Conservation (phyloP, 2,797 vertebrate genomes). For the Simalia tracyae region DNA sequence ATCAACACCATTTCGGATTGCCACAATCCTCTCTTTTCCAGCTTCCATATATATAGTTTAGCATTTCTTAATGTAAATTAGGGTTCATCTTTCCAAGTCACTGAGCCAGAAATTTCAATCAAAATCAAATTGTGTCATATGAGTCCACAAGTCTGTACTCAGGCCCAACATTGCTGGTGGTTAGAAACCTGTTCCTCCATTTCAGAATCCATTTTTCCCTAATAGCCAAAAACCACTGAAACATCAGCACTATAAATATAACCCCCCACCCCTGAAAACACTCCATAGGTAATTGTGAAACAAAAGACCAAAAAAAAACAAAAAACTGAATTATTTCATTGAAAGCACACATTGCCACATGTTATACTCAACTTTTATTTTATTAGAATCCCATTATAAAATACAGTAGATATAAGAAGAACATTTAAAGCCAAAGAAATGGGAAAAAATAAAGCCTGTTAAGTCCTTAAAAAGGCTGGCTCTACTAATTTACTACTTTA, state of each 20-base stretch:
- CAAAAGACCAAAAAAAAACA: background rate
- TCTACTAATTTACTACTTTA: background rate
- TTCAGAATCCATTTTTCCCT: background rate
- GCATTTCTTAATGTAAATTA: background rate
- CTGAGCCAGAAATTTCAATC: background rate
- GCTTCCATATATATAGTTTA: slow-evolving; percentile 3
- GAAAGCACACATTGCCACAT: background rate
- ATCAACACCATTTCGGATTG: slow-evolving; percentile 29
- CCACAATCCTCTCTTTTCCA: slow-evolving; percentile 13
- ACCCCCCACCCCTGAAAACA: background rate
- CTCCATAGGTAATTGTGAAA: background rate
- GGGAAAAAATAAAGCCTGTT: background rate
- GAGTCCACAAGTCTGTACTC: background rate
- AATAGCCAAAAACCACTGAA: background rate
- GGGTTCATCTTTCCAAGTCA: background rate
- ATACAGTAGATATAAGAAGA: background rate
- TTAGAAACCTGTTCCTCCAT: background rate
- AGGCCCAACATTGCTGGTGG: background rate
- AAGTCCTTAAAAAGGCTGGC: background rate
- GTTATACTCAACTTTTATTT: background rate
- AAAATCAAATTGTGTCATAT: background rate
- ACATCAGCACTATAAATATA: background rate
- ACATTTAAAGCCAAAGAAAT: background rate
- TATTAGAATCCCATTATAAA: background rate
- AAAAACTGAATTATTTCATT: background rate